Evolutionary conservation across 2,797 vertebrate species (phyloP).

Genomic region (Urocyon cinereoargenteus): DNA sequence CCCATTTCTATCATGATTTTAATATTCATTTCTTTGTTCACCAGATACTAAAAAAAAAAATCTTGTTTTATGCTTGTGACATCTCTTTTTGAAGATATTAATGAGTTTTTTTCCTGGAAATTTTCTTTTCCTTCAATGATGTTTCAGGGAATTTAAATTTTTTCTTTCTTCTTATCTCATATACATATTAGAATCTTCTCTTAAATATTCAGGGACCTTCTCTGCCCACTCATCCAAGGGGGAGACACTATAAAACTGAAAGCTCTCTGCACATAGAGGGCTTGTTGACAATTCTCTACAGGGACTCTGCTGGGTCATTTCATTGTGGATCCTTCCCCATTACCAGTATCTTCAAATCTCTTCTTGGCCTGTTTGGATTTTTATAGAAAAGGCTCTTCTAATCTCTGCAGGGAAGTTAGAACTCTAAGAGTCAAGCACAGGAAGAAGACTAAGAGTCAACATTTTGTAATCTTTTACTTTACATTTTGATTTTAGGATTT

Average conservation of each 20-base stretch:
- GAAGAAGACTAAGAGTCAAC: background rate
- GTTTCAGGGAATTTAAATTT: background rate
- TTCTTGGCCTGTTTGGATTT: background rate
- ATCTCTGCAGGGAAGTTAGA: background rate
- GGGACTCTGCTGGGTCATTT: background rate
- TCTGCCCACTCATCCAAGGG: background rate
- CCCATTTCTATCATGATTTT: background rate
- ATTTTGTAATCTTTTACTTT: background rate
- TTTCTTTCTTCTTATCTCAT: background rate
- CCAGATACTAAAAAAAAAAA: background rate
- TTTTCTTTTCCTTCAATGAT: background rate
- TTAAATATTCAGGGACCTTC: background rate
- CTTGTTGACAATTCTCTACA: background rate
- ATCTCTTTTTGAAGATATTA: background rate
- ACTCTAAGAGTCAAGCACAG: background rate
- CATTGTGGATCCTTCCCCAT: background rate
- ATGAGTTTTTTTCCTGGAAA: background rate
- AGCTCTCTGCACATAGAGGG: background rate
- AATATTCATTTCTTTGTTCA: background rate
- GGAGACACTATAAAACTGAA: background rate
- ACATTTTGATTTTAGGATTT: background rate
- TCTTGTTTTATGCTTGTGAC: background rate
- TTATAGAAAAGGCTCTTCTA: background rate
- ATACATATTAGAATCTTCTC: background rate
- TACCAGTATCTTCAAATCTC: background rate